These are phyloP conservation scores for Ambastaia sidthimunki DNA, from an alignment of 2,797 vertebrate species.

Conservation along the genomic window DNA sequence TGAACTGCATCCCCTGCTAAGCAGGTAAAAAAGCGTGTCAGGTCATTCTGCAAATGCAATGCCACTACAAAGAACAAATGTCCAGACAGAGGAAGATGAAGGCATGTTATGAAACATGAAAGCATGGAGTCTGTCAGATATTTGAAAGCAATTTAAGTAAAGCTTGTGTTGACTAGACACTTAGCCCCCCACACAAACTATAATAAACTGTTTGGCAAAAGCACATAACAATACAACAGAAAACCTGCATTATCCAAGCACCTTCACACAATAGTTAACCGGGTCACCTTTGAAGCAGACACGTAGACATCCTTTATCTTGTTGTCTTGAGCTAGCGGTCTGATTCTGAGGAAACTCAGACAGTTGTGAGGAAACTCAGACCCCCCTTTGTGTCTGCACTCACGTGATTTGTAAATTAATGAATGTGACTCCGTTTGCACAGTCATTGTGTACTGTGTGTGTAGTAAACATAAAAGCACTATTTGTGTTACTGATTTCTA, in stretches of 20 bases:
- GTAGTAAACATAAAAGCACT: background rate
- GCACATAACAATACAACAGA: background rate
- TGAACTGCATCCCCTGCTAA: background rate
- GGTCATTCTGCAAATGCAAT: slow-evolving; percentile 3
- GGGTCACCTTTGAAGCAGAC: background rate
- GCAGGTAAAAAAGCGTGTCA: slow-evolving; percentile 34
- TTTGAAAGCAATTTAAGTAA: background rate
- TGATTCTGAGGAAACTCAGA: background rate
- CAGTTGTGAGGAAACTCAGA: background rate
- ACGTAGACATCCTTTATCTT: background rate
- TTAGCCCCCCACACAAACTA: background rate
- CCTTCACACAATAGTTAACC: background rate
- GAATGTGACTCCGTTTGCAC: background rate
- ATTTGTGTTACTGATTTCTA: background rate
- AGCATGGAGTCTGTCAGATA: slow-evolving; percentile 14
- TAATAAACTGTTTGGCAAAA: background rate
- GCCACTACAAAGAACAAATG: background rate
- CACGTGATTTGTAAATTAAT: background rate
- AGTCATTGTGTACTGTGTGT: background rate
- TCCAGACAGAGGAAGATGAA: background rate
- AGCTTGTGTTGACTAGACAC: background rate
- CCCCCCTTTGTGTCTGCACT: background rate
- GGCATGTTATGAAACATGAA: background rate
- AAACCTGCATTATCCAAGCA: background rate
- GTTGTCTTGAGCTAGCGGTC: background rate